These are phyloP conservation scores for Drosophila meridionalis DNA, from an alignment of 2,888 invertebrate species.

Conservation along the genomic window DNA sequence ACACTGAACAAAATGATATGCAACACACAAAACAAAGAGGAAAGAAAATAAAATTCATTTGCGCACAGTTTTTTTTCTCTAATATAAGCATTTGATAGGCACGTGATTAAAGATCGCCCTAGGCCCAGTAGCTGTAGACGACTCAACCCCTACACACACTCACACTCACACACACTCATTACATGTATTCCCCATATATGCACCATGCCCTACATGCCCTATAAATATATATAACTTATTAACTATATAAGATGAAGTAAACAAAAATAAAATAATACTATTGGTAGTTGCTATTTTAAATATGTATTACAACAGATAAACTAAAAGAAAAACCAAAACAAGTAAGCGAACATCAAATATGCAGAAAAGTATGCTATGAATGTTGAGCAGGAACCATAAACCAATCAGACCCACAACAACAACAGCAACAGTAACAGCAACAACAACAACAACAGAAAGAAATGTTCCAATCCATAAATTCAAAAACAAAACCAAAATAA, in stretches of 20 bases:
- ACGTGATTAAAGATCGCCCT: conserved; percentile 26
- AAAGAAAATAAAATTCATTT: conserved; percentile 33
- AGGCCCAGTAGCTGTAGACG: conserved; percentile 7
- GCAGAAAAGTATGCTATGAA: conserved; percentile 57
- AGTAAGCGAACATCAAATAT: conserved; percentile 50
- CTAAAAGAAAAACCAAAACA: conserved; percentile 23
- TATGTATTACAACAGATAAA: conserved; percentile 69
- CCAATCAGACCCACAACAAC: conserved; percentile 52
- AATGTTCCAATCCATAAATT: conserved; percentile 49
- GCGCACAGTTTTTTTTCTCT: conserved; percentile 37
- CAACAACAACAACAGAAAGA: conserved; percentile 38
- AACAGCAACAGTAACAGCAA: conserved; percentile 36
- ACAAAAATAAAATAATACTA: conserved; percentile 53
- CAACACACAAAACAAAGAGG: conserved; percentile 36
- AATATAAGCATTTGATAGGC: conserved; percentile 6
- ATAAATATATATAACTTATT: conserved; percentile 81
- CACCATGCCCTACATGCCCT: conserved; percentile 51
- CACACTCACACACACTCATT: conserved; percentile 22
- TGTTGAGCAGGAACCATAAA: conserved; percentile 68
- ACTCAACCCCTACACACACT: conserved; percentile 15
- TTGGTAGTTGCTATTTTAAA: conserved; percentile 81
- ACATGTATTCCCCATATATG: conserved; percentile 47
- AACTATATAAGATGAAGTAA: conserved; percentile 74
- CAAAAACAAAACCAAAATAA: conserved; percentile 27
- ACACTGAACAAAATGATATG: conserved; percentile 63